Base-by-base conservation (phyloP, 2,888 invertebrate species). In the Drosophila gaucha region DNA sequence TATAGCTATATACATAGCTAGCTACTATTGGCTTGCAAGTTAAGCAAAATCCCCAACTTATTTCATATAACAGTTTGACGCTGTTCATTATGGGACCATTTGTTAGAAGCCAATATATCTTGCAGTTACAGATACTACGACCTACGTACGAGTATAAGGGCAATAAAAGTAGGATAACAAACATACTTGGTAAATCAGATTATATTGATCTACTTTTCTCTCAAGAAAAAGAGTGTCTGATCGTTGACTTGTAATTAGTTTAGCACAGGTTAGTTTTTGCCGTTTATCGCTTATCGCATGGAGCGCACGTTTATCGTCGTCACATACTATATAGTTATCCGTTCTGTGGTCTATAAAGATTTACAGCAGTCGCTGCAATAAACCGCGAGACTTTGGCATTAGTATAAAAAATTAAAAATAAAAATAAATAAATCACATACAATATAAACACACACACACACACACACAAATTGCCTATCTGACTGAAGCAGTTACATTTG, bases 341-440 rank as follows among this genome's bases (percentile, higher is more conserved):
- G 41, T 41, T 41, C 24, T 14, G n/a, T 10, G 24, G 35, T 22
- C 39, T 30, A 51, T 39, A 39, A 30, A 51, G 51, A 39, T 51
- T 39, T 51, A 39, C 12, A 39, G n/a, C 51, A 20, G 51, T 20
- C 20, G 2, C 2, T 22, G 12, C 30, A 38, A 51, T 39, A 51
- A 39, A 8, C 51, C 10, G 6, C 30, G 28, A 51, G 51, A 31
- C 51, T 39, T 51, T 51, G 30, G 30, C 39, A 31, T 30, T 31
- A 16, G 8, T 22, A 9, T 31, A 8, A 22, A 31, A n/a, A n/a
- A n/a, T n/a, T 31, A 30, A 31, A 31, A 51, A 12, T 51, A 22
- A 30, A 39, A 22, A 39, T 51, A n/a, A n/a, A n/a, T n/a, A n/a
- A n/a, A n/a, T n/a, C 24, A 10, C 16, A 28, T 28, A 9, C 28